Evolutionary conservation across 2,888 invertebrate genomes (phyloP).

Genomic region (Lomographa bimaculata): DNA sequence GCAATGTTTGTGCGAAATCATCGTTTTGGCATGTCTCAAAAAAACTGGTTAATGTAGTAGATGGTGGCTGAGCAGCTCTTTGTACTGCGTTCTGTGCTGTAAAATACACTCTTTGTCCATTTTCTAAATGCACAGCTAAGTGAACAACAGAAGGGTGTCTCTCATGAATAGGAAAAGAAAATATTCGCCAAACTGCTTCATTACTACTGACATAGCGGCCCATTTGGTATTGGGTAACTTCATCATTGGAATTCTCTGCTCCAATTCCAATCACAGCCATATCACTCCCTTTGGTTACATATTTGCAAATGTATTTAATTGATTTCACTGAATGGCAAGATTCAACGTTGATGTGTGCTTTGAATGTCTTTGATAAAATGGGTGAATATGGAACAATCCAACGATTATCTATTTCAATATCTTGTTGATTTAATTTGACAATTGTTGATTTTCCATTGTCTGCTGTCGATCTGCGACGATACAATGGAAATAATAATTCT

Average conservation of each 20-base stretch:
- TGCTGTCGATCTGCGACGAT: slow-evolving; percentile 33
- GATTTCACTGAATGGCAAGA: slow-evolving; percentile 26
- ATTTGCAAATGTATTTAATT: slow-evolving; percentile 20
- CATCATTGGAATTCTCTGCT: slow-evolving; percentile 20
- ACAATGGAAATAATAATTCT: too few relatives aligned
- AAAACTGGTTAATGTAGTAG: slow-evolving; percentile 16
- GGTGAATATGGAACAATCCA: slow-evolving; percentile 25
- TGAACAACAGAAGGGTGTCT: slow-evolving; percentile 17
- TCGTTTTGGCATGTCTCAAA: slow-evolving; percentile 16
- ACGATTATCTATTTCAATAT: slow-evolving; percentile 36
- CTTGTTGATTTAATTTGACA: slow-evolving; percentile 33
- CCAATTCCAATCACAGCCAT: slow-evolving; percentile 18
- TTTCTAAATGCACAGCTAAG: too few relatives aligned
- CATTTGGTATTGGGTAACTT: slow-evolving; percentile 19
- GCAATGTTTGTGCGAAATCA: slow-evolving; percentile 17
- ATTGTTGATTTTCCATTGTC: slow-evolving; percentile 34
- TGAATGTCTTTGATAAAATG: slow-evolving; percentile 11
- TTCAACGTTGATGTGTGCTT: slow-evolving; percentile 29
- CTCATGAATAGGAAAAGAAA: slow-evolving; percentile 20
- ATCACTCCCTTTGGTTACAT: slow-evolving; percentile 23
- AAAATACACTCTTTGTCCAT: slow-evolving; percentile 9
- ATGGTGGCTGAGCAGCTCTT: slow-evolving; percentile 13
- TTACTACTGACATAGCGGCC: too few relatives aligned
- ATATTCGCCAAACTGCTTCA: slow-evolving; percentile 5
- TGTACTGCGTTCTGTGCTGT: slow-evolving; percentile 5